Evolutionary conservation across 1,140 invertebrate genomes (phyloP).

Genomic region (Cepaea nemoralis): DNA sequence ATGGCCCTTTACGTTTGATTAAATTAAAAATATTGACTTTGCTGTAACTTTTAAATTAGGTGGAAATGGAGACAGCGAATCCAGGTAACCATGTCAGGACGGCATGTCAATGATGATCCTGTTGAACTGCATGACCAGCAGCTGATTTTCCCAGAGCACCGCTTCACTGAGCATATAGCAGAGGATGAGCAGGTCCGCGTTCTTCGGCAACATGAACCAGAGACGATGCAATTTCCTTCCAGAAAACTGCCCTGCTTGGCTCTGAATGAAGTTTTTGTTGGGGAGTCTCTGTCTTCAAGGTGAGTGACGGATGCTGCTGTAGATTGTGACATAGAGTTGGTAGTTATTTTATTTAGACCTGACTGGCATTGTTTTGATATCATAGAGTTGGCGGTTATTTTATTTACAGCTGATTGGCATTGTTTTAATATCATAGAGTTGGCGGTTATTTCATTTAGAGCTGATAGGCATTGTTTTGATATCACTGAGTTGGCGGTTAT

Average conservation of each 20-base stretch:
- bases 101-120: conserved; percentile 75
- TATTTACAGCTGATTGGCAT: too few species aligned
- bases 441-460: too few species aligned
- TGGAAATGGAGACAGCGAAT: conserved; percentile 90
- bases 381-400: too few species aligned
- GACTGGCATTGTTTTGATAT: too few species aligned
- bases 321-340: too few species aligned
- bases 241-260: conserved; percentile 80
- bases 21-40: too few species aligned
- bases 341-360: too few species aligned
- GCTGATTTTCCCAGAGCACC: conserved; percentile 73
- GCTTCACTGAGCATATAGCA: conserved; percentile 74
- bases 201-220: conserved; percentile 35
- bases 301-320: conserved; percentile 44
- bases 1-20: not conserved
- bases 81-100: conserved; percentile 84
- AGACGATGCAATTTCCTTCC: conserved; percentile 4
- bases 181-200: conserved; percentile 68
- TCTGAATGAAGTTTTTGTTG: conserved; percentile 94
- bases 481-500: too few species aligned
- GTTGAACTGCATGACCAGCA: conserved; percentile 81
- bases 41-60: conserved; percentile 61
- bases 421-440: too few species aligned
- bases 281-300: conserved; percentile 91
- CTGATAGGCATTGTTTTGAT: too few species aligned